Evolutionary conservation across 2,797 vertebrate genomes (phyloP), one percentile per base, ranked within the genome.

Genomic region (Brachyrhaphis roseni): DNA sequence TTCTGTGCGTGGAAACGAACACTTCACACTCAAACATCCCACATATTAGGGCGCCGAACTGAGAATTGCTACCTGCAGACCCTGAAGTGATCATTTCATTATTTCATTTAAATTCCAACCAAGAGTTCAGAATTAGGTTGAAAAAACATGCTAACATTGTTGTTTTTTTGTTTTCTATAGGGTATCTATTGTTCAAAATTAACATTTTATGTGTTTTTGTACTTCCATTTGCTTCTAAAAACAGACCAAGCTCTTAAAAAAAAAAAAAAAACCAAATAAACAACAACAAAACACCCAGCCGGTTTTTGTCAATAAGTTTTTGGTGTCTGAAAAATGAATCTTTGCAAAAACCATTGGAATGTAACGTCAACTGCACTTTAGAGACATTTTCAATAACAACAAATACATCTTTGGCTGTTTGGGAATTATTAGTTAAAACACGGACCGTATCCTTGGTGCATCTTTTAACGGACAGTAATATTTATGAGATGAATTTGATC

Each of bases 1-100:
- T 74, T 83, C 34, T 13, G 26, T 43, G 20, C 59, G 18, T 18
- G 0, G 16, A 6, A 47, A 43, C 66, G 46, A 68, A n/a, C 75
- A 74, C 59, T 80, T 82, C 59, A 71, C 59, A 31, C 26, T 28
- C 55, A 34, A 31, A 59, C 13, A 26, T 28, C 51, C 74, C 26
- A 41, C 51, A 76, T 45, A 31, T 75, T 45, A 51, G 18, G 28
- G 8, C 7, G 39, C 31, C 12, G 10, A 53, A 75, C 55, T 23
- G 57, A 43, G 43, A 76, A 36, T 34, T 23, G 31, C 49, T 39
- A 39, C 72, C 45, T 23, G 10, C 47, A 36, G 23, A 74, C 72
- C 47, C 49, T 13, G 72, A 26, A 23, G 46, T 53, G 18, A 74
- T 74, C 72, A 23, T 34, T 47, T 53, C 47, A 39, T 51, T 34